phyloP scores from a whole-genome alignment of 2,888 invertebrate species.

The Endomychus coccineus region DNA sequence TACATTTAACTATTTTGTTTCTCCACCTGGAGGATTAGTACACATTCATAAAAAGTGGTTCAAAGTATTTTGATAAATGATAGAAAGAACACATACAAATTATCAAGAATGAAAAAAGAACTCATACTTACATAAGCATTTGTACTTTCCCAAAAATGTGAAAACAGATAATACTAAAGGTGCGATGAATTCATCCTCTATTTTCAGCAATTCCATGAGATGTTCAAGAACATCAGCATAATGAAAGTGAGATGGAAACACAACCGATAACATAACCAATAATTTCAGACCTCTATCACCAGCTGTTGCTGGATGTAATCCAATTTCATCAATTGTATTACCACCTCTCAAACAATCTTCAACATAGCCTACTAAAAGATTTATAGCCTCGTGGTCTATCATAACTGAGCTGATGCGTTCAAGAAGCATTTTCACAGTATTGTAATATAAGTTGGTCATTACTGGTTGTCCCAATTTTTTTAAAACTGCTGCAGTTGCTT shows the following conservation, averaged over 20 bases:
- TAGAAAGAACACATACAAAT: slow-evolving; percentile 2
- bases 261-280: slow-evolving; percentile 81
- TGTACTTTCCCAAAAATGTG: slow-evolving; percentile 81
- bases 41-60: neutral
- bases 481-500: slow-evolving; percentile 75
- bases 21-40: no score
- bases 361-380: slow-evolving; percentile 54
- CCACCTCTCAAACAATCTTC: slow-evolving; percentile 70
- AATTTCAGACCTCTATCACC: slow-evolving; percentile 86
- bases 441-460: slow-evolving; percentile 92
- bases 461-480: slow-evolving; percentile 91
- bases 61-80: neutral
- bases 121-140: slow-evolving; percentile 61
- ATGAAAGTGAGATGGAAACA: slow-evolving; percentile 89
- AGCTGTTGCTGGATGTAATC: slow-evolving; percentile 72
- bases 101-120: neutral
- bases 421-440: slow-evolving; percentile 89
- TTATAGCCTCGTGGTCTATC: slow-evolving; percentile 85
- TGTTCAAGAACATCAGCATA: slow-evolving; percentile 75
- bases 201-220: slow-evolving; percentile 66
- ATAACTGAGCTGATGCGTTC: slow-evolving; percentile 94
- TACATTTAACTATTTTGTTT: no score
- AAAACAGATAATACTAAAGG: slow-evolving; percentile 76
- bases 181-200: slow-evolving; percentile 74
- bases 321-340: slow-evolving; percentile 63